Percentiles rank a stretch among this genome's conserved stretches.
phyloP scores from a whole-genome alignment of 2,113 vertebrate genomes.

The Scomber scombrus region DNA sequence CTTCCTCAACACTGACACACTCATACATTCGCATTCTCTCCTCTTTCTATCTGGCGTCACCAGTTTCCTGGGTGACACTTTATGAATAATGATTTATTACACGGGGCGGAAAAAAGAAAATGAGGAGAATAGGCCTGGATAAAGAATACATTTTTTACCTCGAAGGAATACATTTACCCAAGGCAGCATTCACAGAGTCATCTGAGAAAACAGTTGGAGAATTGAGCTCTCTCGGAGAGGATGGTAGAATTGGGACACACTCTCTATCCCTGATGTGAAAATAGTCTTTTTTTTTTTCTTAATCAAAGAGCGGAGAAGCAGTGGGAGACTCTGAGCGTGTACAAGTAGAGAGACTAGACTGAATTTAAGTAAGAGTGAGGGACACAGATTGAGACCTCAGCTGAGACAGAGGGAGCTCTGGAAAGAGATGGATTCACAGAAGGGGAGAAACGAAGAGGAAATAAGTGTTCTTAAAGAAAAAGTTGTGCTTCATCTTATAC shows the following conservation, averaged over 20 bases:
- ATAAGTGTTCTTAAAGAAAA: not conserved
- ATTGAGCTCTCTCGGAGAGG: slow-evolving; percentile 18
- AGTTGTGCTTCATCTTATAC: not conserved
- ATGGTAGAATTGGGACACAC: slow-evolving; percentile 6
- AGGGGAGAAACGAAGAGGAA: not conserved
- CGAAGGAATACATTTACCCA: slow-evolving; percentile 46
- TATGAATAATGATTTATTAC: slow-evolving; percentile 69
- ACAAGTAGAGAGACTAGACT: not conserved
- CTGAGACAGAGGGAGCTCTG: not conserved
- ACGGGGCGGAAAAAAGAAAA: slow-evolving; percentile 6
- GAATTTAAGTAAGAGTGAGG: slow-evolving; percentile 2
- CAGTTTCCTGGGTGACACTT: slow-evolving; percentile 60
- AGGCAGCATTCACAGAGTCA: slow-evolving; percentile 28
- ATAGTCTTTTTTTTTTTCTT: slow-evolving; percentile 8
- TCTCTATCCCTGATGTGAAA: slow-evolving; percentile 13
- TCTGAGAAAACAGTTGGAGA: slow-evolving; percentile 34
- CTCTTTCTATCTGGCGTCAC: slow-evolving; percentile 14
- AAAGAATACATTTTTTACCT: slow-evolving; percentile 42
- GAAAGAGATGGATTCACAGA: not conserved
- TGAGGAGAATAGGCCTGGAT: slow-evolving; percentile 33
- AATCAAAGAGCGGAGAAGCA: slow-evolving; percentile 5
- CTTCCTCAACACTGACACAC: slow-evolving; percentile 12
- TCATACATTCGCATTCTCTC: not conserved
- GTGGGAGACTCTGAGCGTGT: not conserved
- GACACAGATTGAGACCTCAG: slow-evolving; percentile 5